phyloP scores from a whole-genome alignment of 2,113 vertebrate genomes.

The Passer montanus region DNA sequence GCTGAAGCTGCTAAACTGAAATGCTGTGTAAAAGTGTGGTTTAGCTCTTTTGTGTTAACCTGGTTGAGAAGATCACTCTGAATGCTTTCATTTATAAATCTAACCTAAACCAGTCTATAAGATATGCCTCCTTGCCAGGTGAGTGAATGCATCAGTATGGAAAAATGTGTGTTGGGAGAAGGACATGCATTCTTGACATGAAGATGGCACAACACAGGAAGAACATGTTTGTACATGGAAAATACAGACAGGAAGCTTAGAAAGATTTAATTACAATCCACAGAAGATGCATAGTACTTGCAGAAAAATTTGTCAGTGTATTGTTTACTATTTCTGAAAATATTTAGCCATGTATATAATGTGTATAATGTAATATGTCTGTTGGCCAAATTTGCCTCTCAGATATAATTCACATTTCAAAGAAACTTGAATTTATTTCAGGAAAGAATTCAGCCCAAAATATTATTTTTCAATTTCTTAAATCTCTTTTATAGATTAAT shows the following conservation, averaged over 20 bases:
- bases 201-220: neutral
- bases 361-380: neutral
- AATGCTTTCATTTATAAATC: neutral
- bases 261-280: neutral
- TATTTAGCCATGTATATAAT: neutral
- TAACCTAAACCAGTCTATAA: neutral
- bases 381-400: neutral
- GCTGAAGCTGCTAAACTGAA: neutral
- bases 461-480: neutral
- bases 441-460: neutral
- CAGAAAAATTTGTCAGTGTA: neutral
- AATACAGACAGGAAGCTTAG: neutral
- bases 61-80: neutral
- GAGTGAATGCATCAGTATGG: neutral
- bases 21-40: neutral
- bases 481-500: neutral
- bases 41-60: neutral
- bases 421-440: neutral
- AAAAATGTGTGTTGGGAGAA: neutral
- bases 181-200: neutral
- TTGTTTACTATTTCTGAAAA: neutral
- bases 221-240: neutral
- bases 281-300: neutral
- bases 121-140: neutral
- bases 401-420: neutral